Base-by-base conservation (phyloP, 2,888 invertebrate species). In the Pseudococcus viburni region DNA sequence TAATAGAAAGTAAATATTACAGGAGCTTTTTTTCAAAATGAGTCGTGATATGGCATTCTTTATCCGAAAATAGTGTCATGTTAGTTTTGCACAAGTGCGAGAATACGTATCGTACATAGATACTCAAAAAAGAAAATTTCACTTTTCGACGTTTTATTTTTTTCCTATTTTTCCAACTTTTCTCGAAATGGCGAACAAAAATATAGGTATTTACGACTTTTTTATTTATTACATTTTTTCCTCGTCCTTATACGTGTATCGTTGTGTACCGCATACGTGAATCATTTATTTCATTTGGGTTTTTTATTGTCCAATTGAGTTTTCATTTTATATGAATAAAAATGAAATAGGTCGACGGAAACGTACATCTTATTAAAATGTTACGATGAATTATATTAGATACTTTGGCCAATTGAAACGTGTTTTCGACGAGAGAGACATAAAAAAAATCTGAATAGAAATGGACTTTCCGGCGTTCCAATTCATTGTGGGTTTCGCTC, bases 1-100 rank as follows among this genome's bases (percentile, higher is more conserved):
- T 83, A 83, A 83, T 83, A 46, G 46, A 83, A 83, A 83, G 80
- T 83, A 83, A 39, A 46, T 83, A 83, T 83, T 83, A 83, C 80
- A 46, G 46, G 17, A 83, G 46, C 42, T 83, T 46, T 83, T 39
- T 46, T 42, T 33, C 9, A 83, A 77, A 77, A 77, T 17, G 77
- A 46, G 80, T 83, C 80, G 46, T 46, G 80, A 83, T 83, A 83
- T 83, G 46, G 46, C 9, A 42, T 83, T 83, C 80, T 42, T 83
- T 19, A 83, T 83, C 11, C 19, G 39, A 83, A 83, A 46, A 83
- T 83, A 83, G 80, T 83, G 22, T 46, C 80, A 73, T 73, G 73
- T 73, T 73, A 33, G 73, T 73, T 73, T 33, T 73, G 33, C 4
- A 73, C 6, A 73, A 73, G 73, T 73, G 73, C 8, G 15, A 33